Evolutionary conservation across 2,113 vertebrate genomes (phyloP), one percentile per base, ranked within the genome.

Genomic region (Bungarus multicinctus): DNA sequence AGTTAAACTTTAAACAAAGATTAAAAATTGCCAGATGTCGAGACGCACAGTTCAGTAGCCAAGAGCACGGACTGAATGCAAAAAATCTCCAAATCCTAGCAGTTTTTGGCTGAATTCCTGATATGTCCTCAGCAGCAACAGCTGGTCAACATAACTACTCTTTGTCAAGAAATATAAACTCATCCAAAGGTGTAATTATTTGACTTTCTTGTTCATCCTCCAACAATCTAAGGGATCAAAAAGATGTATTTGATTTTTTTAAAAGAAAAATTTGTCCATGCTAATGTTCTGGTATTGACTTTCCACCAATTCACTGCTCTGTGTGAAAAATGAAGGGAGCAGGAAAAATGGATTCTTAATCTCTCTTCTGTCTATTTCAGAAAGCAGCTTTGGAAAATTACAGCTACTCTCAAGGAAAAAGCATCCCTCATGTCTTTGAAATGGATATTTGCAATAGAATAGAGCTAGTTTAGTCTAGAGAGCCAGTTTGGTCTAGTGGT

Each of bases 251-350:
- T 97, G 95, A 96, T 97, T 43, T 39, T 39, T 52, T 25, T 2
- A 2, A 64, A 69, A 20, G 95, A 97, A 94, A 95, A 92, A 58
- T 1, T 91, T 96, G 96, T 95, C 95, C 95, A 96, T 95, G 96
- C 95, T 96, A 95, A 95, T n/a, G 11, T 64, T 64, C 60, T 64
- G 60, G 1, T 94, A 95, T 96, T 97, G 97, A 96, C 96, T 96
- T 96, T 96, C 96, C 95, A 93, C 94, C 92, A 94, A 95, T 95
- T 94, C 96, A 95, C 94, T 94, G 94, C 93, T 91, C 96, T 96
- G 96, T 97, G 96, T 96, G 95, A 96, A 94, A 50, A 93, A 95
- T 95, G 94, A 96, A 97, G 95, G 90, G 95, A 96, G 94, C 95
- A 91, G 96, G 95, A 96, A 96, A 95, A 96, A 90, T 90, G 94